phyloP scores from a whole-genome alignment of 2,888 invertebrate species.

The Vandiemenella viatica region DNA sequence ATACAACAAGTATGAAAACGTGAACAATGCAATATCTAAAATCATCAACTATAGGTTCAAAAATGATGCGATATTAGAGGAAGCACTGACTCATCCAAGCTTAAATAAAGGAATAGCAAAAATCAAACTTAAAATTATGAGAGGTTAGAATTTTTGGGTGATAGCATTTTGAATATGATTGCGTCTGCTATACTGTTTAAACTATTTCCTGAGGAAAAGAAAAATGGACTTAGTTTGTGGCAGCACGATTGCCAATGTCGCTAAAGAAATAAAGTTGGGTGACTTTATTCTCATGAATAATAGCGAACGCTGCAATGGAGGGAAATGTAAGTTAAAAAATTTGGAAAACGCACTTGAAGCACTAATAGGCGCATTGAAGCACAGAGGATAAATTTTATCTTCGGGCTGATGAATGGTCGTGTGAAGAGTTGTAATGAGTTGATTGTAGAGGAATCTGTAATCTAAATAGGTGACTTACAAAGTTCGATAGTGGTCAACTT shows the following conservation, averaged over 20 bases:
- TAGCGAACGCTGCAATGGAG: neutral
- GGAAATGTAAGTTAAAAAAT: neutral
- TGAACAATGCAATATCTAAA: neutral
- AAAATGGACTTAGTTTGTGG: slow-evolving; percentile 1
- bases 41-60: neutral
- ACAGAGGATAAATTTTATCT: no score
- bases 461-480: no score
- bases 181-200: neutral
- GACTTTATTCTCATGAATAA: neutral
- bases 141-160: neutral
- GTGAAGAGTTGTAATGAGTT: no score
- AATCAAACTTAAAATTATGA: neutral
- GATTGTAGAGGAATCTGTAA: no score
- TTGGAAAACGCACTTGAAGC: slow-evolving; percentile 4
- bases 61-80: neutral
- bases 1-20: neutral
- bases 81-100: neutral
- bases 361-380: slow-evolving; percentile 3
- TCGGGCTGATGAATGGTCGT: no score
- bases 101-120: neutral
- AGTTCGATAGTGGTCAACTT: no score
- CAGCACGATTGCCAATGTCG: neutral
- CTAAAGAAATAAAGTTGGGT: neutral
- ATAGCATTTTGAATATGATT: neutral
- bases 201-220: neutral